Conservation (phyloP, 2,113 vertebrate species). For the Gorsachius goisagi region DNA sequence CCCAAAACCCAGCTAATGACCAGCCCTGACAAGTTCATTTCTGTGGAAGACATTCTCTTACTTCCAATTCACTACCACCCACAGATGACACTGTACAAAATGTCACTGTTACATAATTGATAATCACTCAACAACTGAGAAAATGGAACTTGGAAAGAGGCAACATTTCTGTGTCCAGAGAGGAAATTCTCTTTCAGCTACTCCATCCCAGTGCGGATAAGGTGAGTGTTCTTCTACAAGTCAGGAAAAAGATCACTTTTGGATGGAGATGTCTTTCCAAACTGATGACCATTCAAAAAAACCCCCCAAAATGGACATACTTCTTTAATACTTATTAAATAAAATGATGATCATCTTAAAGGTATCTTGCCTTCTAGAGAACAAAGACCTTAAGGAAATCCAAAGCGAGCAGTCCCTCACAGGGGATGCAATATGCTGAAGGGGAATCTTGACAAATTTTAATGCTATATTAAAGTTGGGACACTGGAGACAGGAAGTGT, state of each 20-base stretch:
- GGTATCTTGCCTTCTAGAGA: not conserved
- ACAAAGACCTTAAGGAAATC: constrained; percentile 35
- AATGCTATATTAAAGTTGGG: constrained; percentile 36
- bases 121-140: constrained; percentile 70
- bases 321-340: not conserved
- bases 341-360: not conserved
- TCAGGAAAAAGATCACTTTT: not conserved
- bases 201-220: not conserved
- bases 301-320: not conserved
- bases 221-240: constrained; percentile 6
- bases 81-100: constrained; percentile 68
- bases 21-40: constrained; percentile 63
- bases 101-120: constrained; percentile 71
- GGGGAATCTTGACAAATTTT: constrained; percentile 43
- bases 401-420: not conserved
- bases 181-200: constrained; percentile 53
- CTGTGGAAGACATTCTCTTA: constrained; percentile 70
- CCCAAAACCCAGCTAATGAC: constrained; percentile 55
- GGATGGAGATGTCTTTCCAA: not conserved
- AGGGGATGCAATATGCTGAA: constrained; percentile 18
- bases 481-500: constrained; percentile 39
- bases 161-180: constrained; percentile 46
- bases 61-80: constrained; percentile 65
- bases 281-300: not conserved
- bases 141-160: constrained; percentile 65